Evolutionary conservation across 2,888 invertebrate genomes (phyloP).

Genomic region (Plusia festucae): DNA sequence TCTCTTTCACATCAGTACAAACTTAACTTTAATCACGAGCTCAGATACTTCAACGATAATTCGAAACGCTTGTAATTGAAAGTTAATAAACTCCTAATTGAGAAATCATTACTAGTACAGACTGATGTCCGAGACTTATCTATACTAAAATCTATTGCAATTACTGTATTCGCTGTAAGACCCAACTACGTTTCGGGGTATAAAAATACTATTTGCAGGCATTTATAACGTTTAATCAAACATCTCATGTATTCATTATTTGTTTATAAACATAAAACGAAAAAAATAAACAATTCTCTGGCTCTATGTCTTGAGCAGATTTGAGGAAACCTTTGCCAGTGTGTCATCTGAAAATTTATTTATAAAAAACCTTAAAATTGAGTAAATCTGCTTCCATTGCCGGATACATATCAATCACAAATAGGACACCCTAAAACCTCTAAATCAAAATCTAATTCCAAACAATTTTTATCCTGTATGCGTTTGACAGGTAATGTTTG

Average conservation of each 20-base stretch:
- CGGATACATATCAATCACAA: constrained; percentile 1
- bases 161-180: constrained; percentile 23
- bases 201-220: too few relatives aligned
- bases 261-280: too few relatives aligned
- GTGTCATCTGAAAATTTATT: too few relatives aligned
- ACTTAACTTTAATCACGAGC: not conserved
- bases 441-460: constrained; percentile 11
- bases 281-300: too few relatives aligned
- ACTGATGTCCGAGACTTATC: constrained; percentile 6
- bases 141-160: constrained; percentile 27
- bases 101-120: constrained; percentile 11
- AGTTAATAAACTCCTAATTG: constrained; percentile 3
- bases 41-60: not conserved
- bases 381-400: not conserved
- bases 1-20: not conserved
- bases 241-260: too few relatives aligned
- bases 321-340: too few relatives aligned
- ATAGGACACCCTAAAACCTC: not conserved
- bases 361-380: not conserved
- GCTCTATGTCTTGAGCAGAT: too few relatives aligned
- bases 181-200: constrained; percentile 20
- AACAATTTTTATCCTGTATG: constrained; percentile 3
- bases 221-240: too few relatives aligned
- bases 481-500: constrained; percentile 10
- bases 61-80: not conserved